Base-by-base conservation (phyloP, 2,797 vertebrate species). In the Catharus ustulatus region DNA sequence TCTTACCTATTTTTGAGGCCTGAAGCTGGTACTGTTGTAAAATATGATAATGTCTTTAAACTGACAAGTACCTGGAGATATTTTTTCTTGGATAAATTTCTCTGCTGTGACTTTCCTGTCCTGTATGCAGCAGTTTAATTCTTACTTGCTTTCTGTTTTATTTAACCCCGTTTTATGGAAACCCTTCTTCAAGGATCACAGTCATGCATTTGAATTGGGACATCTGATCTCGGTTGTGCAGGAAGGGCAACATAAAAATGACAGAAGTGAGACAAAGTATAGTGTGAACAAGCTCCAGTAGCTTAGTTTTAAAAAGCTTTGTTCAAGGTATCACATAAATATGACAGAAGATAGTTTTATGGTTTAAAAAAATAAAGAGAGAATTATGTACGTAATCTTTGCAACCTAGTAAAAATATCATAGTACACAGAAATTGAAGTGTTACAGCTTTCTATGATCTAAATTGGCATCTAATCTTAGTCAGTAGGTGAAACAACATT, bases 401-500 rank as follows among this genome's bases (percentile, higher is more conserved):
- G 87, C 80, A 95, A 92, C 80, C 67, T 59, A 82, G 83, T 90
- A 86, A 91, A 96, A 97, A 84, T 85, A 95, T 82, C 73, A 21
- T 7, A 54, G 40, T 40, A 57, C 55, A 67, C 24, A 92, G 91
- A 95, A 96, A 95, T 89, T 55, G 92, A 90, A 91, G 81, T 91
- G 85, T 87, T 92, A 69, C 73, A 86, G 88, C 83, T 90, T 87
- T 63, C 84, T 73, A 24, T 76, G 90, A 94, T 97, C 95, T 93
- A 93, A 97, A 96, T 94, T 96, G 94, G 64, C 73, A 94, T 96
- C 93, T 95, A 84, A 95, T 94, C 91, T 93, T 96, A 91, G 87
- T 66, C 67, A 79, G 79, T 38, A 81, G 89, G 85, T 95, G 78
- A 96, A 95, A 71, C 42, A 87, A 62, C 52, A 52, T 66, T 91